A percentile compares a stretch with the other conserved stretches of the same genome.
These are phyloP conservation scores for Henricia sp. DNA, from an alignment of 53 echinoderm and acorn worm species.

Conservation along the genomic window DNA sequence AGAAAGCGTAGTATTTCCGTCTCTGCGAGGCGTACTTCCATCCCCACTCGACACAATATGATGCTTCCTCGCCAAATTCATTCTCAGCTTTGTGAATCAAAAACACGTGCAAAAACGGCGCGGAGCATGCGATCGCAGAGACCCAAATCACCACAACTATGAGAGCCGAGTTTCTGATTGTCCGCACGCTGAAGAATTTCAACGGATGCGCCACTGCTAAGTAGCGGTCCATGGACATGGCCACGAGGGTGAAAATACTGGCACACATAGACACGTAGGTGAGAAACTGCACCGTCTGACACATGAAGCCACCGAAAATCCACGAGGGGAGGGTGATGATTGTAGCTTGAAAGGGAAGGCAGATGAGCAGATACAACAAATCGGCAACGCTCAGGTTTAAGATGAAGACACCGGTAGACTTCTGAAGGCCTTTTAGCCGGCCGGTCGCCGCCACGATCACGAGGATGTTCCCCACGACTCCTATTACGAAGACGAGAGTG, in stretches of 20 bases:
- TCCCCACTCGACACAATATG: constrained; percentile 70
- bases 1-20: constrained; percentile 5
- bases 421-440: constrained; percentile 79
- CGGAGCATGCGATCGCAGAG: constrained; percentile 60
- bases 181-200: constrained; percentile 68
- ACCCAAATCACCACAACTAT: constrained; percentile 67
- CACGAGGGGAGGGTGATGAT: constrained; percentile 71
- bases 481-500: constrained; percentile 69
- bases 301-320: constrained; percentile 78
- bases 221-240: constrained; percentile 91
- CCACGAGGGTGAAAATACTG: constrained; percentile 88
- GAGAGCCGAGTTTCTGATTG: constrained; percentile 60
- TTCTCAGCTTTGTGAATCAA: not conserved
- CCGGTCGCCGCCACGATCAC: constrained; percentile 79
- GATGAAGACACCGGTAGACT: constrained; percentile 81
- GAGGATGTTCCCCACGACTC: constrained; percentile 83
- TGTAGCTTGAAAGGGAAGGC: constrained; percentile 75
- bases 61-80: not conserved
- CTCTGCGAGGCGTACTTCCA: not conserved
- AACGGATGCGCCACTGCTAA: constrained; percentile 85
- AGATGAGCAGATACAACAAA: constrained; percentile 75
- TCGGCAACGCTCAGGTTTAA: constrained; percentile 86
- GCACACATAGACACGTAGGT: constrained; percentile 80
- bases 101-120: constrained; percentile 72
- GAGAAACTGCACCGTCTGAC: constrained; percentile 75